Conservation (phyloP, 2,888 invertebrate species). For the Trimorus sp. region DNA sequence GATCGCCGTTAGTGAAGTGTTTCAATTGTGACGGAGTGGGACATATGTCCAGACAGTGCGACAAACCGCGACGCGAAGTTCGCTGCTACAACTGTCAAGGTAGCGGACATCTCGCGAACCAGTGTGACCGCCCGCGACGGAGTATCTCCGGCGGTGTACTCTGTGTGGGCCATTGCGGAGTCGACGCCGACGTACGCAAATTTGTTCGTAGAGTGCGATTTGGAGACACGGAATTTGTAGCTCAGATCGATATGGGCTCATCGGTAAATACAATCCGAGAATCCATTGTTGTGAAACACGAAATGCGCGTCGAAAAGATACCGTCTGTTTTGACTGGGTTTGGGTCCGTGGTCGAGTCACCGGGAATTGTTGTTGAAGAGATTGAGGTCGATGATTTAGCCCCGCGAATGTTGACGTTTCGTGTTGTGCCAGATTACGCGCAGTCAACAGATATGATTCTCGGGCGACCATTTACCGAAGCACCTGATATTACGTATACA, state of each 20-base stretch:
- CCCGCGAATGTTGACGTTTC: background rate
- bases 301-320: constrained; percentile 3
- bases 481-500: background rate
- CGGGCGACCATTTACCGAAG: background rate
- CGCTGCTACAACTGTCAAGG: constrained; percentile 28
- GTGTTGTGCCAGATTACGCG: background rate
- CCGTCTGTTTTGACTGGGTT: constrained; percentile 22
- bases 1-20: background rate
- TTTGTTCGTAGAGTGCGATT: constrained; percentile 19
- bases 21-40: constrained; percentile 11
- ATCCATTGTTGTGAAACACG: background rate
- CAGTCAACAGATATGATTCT: background rate
- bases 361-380: constrained; percentile 11
- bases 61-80: background rate
- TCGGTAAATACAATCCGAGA: constrained; percentile 38
- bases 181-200: background rate
- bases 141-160: background rate
- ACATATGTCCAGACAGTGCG: background rate
- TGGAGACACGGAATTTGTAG: background rate
- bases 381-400: constrained; percentile 9
- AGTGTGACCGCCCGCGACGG: constrained; percentile 4
- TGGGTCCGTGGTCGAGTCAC: constrained; percentile 27
- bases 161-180: background rate
- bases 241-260: background rate
- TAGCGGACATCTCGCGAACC: constrained; percentile 21